Evolutionary conservation across 2,113 vertebrate species (phyloP).

Genomic region (Spea bombifrons): DNA sequence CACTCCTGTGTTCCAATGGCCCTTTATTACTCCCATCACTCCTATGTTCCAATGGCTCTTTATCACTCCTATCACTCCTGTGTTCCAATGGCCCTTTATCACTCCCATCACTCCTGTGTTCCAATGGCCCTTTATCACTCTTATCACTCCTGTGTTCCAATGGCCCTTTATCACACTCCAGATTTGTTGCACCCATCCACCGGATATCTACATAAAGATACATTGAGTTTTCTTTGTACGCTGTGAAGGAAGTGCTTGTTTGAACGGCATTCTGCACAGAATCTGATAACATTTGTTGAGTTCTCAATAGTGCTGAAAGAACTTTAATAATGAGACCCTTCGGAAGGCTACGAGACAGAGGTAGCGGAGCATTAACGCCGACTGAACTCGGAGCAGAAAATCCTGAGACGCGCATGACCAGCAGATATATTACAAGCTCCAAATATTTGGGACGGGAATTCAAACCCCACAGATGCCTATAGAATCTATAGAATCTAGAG

Average conservation of each 20-base stretch:
- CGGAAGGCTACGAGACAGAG: conserved; percentile 15
- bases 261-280: not conserved
- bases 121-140: too few species aligned
- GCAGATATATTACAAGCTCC: not conserved
- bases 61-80: too few species aligned
- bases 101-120: too few species aligned
- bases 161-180: too few species aligned
- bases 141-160: too few species aligned
- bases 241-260: not conserved
- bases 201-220: too few species aligned
- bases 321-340: conserved; percentile 16
- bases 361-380: not conserved
- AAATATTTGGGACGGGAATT: conserved; percentile 24
- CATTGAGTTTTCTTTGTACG: too few species aligned
- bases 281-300: conserved; percentile 1
- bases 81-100: too few species aligned
- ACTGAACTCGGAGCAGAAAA: conserved; percentile 8
- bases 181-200: too few species aligned
- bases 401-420: conserved; percentile 14
- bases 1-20: too few species aligned
- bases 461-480: conserved; percentile 1
- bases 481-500: conserved; percentile 19
- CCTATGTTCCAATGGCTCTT: too few species aligned
- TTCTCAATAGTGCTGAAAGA: conserved; percentile 9
- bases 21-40: too few species aligned